A percentile compares a stretch with the other conserved stretches of the same genome.
Conservation (phyloP, 1,140 invertebrate species). For the Phocides pigmalion region DNA sequence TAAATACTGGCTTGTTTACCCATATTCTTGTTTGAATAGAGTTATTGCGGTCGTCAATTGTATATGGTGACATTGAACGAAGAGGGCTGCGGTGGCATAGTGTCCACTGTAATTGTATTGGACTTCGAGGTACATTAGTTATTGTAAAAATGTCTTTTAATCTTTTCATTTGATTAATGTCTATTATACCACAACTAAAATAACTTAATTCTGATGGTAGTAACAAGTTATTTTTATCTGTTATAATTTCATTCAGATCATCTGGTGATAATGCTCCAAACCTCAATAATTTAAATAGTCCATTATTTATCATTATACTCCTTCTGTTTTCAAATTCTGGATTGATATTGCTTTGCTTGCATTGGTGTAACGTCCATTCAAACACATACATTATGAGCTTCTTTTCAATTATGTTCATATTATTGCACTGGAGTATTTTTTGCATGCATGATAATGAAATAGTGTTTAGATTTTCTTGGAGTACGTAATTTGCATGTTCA, state of each 20-base stretch:
- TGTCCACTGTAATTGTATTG: slow-evolving; percentile 67
- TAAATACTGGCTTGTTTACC: slow-evolving; percentile 74
- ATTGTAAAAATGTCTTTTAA: slow-evolving; percentile 26
- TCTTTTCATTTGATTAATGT: slow-evolving; percentile 38
- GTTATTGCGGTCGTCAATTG: slow-evolving; percentile 62
- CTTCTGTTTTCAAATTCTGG: slow-evolving; percentile 67
- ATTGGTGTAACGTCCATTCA: slow-evolving; percentile 81
- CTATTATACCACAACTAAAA: slow-evolving; percentile 42
- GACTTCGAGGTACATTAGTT: slow-evolving; percentile 44
- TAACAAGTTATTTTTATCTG: slow-evolving; percentile 55
- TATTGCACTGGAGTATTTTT: slow-evolving; percentile 72
- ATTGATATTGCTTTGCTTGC: slow-evolving; percentile 66
- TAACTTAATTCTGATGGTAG: slow-evolving; percentile 47
- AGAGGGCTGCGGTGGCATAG: slow-evolving; percentile 70
- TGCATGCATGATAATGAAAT: slow-evolving; percentile 76
- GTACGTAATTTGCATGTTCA: slow-evolving; percentile 77
- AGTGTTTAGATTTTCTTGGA: slow-evolving; percentile 74
- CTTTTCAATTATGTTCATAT: slow-evolving; percentile 78
- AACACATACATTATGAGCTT: slow-evolving; percentile 78
- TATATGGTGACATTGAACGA: slow-evolving; percentile 66
- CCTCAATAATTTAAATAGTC: slow-evolving; percentile 65
- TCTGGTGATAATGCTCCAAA: slow-evolving; percentile 60
- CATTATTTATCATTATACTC: slow-evolving; percentile 68
- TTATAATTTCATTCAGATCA: slow-evolving; percentile 62
- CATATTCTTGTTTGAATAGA: slow-evolving; percentile 66